A percentile compares a stretch with the other conserved stretches of the same genome.
Evolutionary conservation across 1,140 invertebrate genomes (phyloP).

Genomic region (Eumeta japonica): DNA sequence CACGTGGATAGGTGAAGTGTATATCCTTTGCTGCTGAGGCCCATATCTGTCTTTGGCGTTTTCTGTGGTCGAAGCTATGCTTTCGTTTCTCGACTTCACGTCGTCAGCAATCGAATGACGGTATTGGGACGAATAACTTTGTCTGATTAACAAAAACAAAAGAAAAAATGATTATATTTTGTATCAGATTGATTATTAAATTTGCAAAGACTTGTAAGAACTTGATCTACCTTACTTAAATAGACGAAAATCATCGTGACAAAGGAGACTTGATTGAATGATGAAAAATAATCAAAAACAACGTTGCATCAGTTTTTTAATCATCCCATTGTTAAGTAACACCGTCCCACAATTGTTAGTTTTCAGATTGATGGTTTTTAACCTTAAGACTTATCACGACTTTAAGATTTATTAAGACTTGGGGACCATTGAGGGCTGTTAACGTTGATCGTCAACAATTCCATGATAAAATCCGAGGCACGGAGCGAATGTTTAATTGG

Average conservation of each 20-base stretch:
- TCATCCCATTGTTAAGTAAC: not conserved
- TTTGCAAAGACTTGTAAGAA: constrained; percentile 2
- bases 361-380: too few relatives aligned
- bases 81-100: constrained; percentile 41
- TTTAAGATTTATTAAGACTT: too few relatives aligned
- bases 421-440: too few relatives aligned
- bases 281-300: not conserved
- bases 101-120: constrained; percentile 48
- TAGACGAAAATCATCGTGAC: too few relatives aligned
- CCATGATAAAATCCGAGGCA: too few relatives aligned
- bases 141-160: constrained; percentile 23
- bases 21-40: constrained; percentile 41
- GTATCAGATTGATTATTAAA: not conserved
- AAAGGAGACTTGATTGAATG: too few relatives aligned
- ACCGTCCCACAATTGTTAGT: too few relatives aligned
- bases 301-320: not conserved
- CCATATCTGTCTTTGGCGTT: constrained; percentile 46
- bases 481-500: too few relatives aligned
- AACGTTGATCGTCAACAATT: too few relatives aligned
- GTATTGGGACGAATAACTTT: constrained; percentile 42
- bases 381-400: too few relatives aligned
- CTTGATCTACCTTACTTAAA: too few relatives aligned
- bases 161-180: not conserved
- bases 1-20: constrained; percentile 48
- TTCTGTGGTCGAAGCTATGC: constrained; percentile 35